Conservation (phyloP, 2,888 invertebrate species). For the Fragum fragum region DNA sequence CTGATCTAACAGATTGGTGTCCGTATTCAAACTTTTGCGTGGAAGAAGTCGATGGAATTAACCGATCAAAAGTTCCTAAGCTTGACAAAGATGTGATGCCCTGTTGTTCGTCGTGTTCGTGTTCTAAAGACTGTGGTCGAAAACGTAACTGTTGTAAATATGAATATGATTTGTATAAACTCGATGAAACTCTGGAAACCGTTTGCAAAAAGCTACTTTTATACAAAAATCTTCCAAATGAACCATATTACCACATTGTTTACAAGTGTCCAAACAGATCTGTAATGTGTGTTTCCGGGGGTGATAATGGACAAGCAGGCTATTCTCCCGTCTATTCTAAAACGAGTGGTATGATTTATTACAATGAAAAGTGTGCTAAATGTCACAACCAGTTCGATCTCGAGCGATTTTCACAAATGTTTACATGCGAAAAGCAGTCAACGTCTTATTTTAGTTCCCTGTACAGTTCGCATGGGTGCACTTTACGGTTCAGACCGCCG, state of each 20-base stretch:
- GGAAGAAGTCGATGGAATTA: too few species aligned
- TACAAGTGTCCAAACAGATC: neutral
- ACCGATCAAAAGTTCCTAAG: too few species aligned
- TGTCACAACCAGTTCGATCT: neutral
- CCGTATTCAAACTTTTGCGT: too few species aligned
- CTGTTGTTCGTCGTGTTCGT: constrained; percentile 1
- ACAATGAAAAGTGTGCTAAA: neutral
- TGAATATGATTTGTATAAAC: neutral
- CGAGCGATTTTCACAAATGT: neutral
- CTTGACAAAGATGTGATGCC: too few species aligned
- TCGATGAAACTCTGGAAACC: neutral
- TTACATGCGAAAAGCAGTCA: neutral
- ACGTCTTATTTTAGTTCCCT: neutral
- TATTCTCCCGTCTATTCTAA: neutral
- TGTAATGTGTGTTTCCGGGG: neutral
- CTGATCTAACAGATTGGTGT: too few species aligned
- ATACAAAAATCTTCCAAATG: too few species aligned
- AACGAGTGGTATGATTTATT: neutral
- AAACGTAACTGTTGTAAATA: neutral
- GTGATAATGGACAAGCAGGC: too few species aligned
- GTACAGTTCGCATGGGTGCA: too few species aligned
- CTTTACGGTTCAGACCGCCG: too few species aligned
- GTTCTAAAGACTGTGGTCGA: neutral
- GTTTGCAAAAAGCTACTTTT: neutral
- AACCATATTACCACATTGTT: neutral